phyloP scores from a whole-genome alignment of 2,797 vertebrate genomes.

The Pithecia hirsuta region DNA sequence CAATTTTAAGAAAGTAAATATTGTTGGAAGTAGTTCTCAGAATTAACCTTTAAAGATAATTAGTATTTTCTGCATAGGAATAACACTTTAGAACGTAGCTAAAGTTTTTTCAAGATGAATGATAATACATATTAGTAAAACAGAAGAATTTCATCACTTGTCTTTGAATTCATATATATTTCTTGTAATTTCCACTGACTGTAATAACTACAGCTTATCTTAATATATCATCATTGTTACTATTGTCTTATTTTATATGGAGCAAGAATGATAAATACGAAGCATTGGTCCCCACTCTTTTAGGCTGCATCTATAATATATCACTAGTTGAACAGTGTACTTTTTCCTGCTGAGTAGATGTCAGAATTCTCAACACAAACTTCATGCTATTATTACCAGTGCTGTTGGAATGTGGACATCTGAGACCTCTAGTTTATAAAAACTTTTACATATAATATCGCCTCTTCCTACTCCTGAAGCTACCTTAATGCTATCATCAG shows the following conservation, averaged over 20 bases:
- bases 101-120: not conserved
- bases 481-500: not conserved
- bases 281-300: not conserved
- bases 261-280: not conserved
- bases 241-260: not conserved
- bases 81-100: not conserved
- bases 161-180: not conserved
- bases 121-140: not conserved
- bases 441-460: not conserved
- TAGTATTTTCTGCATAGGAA: not conserved
- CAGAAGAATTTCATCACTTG: not conserved
- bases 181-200: not conserved
- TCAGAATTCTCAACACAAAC: not conserved
- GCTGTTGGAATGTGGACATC: not conserved
- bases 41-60: not conserved
- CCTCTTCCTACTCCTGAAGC: not conserved
- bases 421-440: not conserved
- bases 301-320: not conserved
- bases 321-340: not conserved
- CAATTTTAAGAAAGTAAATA: constrained; percentile 11
- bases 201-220: not conserved
- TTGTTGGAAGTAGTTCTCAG: not conserved
- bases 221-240: not conserved
- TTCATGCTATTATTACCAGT: not conserved
- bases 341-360: not conserved